Percentiles rank a stretch among this genome's conserved stretches.
phyloP scores from a whole-genome alignment of 2,113 vertebrate genomes.

The Xiphophorus hellerii region DNA sequence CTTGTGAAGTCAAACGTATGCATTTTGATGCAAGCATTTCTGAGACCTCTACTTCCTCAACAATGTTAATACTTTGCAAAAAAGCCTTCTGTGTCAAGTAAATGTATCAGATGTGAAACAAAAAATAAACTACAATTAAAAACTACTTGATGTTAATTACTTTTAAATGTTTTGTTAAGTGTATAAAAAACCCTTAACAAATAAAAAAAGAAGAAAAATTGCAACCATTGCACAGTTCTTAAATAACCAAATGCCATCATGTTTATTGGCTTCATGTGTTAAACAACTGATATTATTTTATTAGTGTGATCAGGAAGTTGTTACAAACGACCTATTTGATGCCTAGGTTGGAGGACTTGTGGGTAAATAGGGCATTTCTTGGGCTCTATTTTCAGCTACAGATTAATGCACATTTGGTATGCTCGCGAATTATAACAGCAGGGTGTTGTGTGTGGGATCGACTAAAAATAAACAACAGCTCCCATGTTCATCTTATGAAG shows the following conservation, averaged over 20 bases:
- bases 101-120: too few relatives aligned
- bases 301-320: conserved; percentile 7
- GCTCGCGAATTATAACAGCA: conserved; percentile 36
- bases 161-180: too few relatives aligned
- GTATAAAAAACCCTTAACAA: too few relatives aligned
- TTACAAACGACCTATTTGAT: conserved; percentile 28
- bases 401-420: conserved; percentile 39
- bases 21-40: not conserved
- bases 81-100: not conserved
- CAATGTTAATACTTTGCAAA: not conserved
- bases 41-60: not conserved
- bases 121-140: too few relatives aligned
- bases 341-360: conserved; percentile 23
- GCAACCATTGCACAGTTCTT: not conserved
- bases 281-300: not conserved
- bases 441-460: conserved; percentile 32
- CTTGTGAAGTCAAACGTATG: not conserved
- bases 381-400: conserved; percentile 27
- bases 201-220: not conserved
- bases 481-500: conserved; percentile 35
- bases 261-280: conserved; percentile 1
- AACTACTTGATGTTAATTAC: too few relatives aligned
- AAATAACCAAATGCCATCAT: not conserved
- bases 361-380: conserved; percentile 32
- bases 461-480: conserved; percentile 48